A percentile compares a stretch with the other conserved stretches of the same genome.
Evolutionary conservation across 2,888 invertebrate species (phyloP).

Genomic region (Azorinus chamasolen): DNA sequence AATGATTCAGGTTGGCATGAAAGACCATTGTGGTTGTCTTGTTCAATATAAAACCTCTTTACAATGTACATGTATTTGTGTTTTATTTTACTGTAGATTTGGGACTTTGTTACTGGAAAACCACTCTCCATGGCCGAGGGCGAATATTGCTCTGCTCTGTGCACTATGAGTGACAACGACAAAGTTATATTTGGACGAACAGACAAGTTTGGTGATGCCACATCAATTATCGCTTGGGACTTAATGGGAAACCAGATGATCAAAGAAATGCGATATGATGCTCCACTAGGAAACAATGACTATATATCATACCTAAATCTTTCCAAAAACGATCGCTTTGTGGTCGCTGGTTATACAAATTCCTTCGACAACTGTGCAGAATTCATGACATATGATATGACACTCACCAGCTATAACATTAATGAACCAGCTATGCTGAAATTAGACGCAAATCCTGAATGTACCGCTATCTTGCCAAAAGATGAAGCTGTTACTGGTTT

Average conservation of each 20-base stretch:
- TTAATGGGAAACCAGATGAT: conserved; percentile 85
- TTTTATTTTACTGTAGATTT: no score
- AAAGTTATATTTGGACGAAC: conserved; percentile 84
- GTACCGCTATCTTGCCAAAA: conserved; percentile 84
- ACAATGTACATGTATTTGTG: no score
- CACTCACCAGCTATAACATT: conserved; percentile 78
- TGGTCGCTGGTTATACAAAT: conserved; percentile 86
- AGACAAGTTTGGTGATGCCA: conserved; percentile 85
- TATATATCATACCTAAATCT: conserved; percentile 83
- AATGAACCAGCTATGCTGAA: conserved; percentile 83
- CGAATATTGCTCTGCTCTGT: conserved; percentile 85
- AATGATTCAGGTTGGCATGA: no score
- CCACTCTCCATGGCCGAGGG: conserved; percentile 84
- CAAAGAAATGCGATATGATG: conserved; percentile 83
- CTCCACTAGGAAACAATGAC: conserved; percentile 85
- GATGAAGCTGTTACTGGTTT: conserved; percentile 86
- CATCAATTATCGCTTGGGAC: conserved; percentile 85
- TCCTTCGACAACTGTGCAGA: conserved; percentile 85
- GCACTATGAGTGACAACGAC: conserved; percentile 85
- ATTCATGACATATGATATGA: conserved; percentile 86
- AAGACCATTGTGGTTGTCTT: no score
- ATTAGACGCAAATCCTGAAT: conserved; percentile 84
- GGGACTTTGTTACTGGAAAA: conserved; percentile 85
- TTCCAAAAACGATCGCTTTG: conserved; percentile 83
- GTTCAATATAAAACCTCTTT: no score